Conservation (phyloP, 2,113 vertebrate genomes). For the Paraplagusia blochii region DNA sequence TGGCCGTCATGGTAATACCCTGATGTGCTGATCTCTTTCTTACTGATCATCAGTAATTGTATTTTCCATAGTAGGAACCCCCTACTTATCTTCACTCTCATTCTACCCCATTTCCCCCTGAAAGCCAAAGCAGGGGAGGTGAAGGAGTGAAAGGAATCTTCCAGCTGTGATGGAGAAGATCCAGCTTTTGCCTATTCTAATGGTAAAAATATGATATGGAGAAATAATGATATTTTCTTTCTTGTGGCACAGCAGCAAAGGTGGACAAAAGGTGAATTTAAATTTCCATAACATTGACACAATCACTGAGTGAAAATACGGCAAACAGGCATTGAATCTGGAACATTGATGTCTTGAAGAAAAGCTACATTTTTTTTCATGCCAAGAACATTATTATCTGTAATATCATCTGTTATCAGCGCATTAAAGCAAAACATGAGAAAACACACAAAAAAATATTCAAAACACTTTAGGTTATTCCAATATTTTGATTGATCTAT, state of each 20-base stretch:
- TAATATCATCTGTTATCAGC: too few relatives aligned
- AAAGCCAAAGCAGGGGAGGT: constrained; percentile 42
- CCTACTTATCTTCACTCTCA: constrained; percentile 35
- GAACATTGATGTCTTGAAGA: too few relatives aligned
- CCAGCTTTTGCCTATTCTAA: constrained; percentile 52
- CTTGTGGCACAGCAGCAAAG: constrained; percentile 33
- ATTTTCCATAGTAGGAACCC: constrained; percentile 54
- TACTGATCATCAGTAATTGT: constrained; percentile 65
- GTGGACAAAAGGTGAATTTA: constrained; percentile 50
- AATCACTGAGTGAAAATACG: constrained; percentile 40
- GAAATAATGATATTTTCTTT: constrained; percentile 52
- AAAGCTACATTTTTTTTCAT: too few relatives aligned
- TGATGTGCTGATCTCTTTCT: constrained; percentile 56
- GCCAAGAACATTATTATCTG: too few relatives aligned
- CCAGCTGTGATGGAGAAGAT: constrained; percentile 59
- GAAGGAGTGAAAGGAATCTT: constrained; percentile 43
- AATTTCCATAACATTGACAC: constrained; percentile 52
- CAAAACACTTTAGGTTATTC: too few relatives aligned
- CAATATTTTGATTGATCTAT: too few relatives aligned
- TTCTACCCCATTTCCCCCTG: constrained; percentile 52
- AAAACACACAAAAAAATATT: too few relatives aligned
- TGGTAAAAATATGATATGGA: constrained; percentile 39
- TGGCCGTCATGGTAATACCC: constrained; percentile 44
- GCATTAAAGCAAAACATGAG: too few relatives aligned
- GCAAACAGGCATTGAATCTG: background rate